Evolutionary conservation across 2,113 vertebrate species (phyloP).

Genomic region (Crotophaga sulcirostris): DNA sequence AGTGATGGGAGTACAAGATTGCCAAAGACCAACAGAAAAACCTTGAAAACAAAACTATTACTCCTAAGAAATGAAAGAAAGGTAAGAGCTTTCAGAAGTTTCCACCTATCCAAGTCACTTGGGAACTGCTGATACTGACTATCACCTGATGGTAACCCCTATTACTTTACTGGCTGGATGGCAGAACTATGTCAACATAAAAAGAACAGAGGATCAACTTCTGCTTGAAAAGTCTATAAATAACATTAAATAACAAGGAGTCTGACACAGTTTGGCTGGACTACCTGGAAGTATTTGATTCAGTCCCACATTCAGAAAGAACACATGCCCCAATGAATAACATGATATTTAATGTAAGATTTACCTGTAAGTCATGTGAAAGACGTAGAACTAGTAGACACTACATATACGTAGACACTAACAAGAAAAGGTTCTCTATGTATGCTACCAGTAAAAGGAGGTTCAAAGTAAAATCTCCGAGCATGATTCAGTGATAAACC

Average conservation of each 20-base stretch:
- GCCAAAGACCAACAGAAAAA: not conserved
- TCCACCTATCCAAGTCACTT: not conserved
- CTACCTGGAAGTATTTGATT: not conserved
- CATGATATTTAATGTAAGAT: not conserved
- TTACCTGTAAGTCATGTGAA: not conserved
- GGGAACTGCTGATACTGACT: not conserved
- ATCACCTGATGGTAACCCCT: not conserved
- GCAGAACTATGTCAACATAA: not conserved
- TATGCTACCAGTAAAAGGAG: not conserved
- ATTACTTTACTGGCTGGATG: not conserved
- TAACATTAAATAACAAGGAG: not conserved
- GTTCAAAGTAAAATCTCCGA: not conserved
- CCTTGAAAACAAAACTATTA: not conserved
- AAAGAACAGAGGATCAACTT: not conserved
- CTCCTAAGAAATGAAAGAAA: not conserved
- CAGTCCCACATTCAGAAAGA: not conserved
- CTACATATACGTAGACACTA: accelerated
- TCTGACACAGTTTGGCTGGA: not conserved
- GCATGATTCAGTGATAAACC: not conserved
- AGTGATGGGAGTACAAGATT: not conserved
- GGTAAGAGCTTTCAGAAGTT: not conserved
- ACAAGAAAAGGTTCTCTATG: not conserved
- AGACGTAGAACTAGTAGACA: not conserved
- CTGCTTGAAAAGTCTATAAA: not conserved
- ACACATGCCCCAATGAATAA: not conserved